phyloP scores from a whole-genome alignment of 1,140 invertebrate species.

The Drosophila parvula region DNA sequence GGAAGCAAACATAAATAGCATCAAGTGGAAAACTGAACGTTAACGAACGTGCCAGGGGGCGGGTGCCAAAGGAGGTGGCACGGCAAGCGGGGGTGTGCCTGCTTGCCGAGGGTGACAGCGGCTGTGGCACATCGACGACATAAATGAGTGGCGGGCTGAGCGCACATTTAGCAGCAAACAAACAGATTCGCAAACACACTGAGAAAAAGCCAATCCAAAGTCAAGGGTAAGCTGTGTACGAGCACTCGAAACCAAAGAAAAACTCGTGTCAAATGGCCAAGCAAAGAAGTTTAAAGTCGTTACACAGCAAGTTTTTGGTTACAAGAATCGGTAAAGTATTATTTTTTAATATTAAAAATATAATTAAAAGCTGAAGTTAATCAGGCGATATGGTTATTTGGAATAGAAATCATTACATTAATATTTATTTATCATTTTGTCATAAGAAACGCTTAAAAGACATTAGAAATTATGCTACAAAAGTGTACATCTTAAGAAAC shows the following conservation, averaged over 20 bases:
- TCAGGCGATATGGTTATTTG: background rate
- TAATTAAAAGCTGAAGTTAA: background rate
- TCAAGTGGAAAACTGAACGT: conserved; percentile 81
- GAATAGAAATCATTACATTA: rapidly evolving
- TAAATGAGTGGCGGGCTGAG: conserved; percentile 81
- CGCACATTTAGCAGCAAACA: conserved; percentile 81
- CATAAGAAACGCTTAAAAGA: no score
- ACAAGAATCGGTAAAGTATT: background rate
- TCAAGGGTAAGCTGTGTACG: conserved; percentile 26
- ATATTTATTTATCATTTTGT: background rate
- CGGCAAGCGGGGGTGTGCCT: conserved; percentile 10
- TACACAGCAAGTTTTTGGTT: background rate
- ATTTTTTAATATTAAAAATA: background rate
- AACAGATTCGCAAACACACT: conserved; percentile 61
- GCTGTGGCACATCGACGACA: conserved; percentile 77
- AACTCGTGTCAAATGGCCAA: conserved; percentile 22
- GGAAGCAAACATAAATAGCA: conserved; percentile 82
- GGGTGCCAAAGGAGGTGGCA: conserved; percentile 16
- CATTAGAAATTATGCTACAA: no score
- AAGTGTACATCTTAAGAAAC: no score
- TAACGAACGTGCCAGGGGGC: conserved; percentile 63
- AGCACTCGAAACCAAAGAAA: conserved; percentile 27
- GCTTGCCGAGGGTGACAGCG: conserved; percentile 43
- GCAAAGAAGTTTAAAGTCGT: conserved; percentile 13
- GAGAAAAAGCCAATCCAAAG: conserved; percentile 35